A percentile compares a stretch with the other conserved stretches of the same genome.
Conservation (phyloP, 2,888 invertebrate species). For the Andrena chrysosceles region DNA sequence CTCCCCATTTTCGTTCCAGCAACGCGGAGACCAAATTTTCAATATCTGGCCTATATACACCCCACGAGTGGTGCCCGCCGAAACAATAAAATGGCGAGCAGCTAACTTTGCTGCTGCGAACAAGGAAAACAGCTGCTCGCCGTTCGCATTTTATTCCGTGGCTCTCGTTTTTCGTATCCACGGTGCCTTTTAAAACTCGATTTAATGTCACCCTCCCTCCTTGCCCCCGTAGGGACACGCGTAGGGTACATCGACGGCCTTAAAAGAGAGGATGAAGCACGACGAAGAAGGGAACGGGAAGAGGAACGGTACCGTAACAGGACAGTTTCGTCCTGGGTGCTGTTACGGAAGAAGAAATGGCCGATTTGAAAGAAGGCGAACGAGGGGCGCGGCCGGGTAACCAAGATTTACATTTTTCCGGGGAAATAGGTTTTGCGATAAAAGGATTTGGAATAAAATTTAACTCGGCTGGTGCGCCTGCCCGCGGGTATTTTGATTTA, state of each 20-base stretch:
- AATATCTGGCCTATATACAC: not conserved
- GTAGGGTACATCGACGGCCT: slow-evolving; percentile 1
- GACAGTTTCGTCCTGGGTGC: slow-evolving; percentile 63
- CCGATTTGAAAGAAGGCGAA: slow-evolving; percentile 60
- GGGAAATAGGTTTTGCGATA: slow-evolving; percentile 81
- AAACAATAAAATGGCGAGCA: slow-evolving; percentile 23
- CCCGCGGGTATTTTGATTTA: slow-evolving; percentile 81
- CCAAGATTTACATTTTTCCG: slow-evolving; percentile 80
- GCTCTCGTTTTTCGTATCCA: slow-evolving; percentile 23
- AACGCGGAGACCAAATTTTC: not conserved
- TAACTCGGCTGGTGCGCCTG: slow-evolving; percentile 69
- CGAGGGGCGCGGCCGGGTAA: slow-evolving; percentile 63
- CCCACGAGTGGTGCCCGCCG: slow-evolving; percentile 2
- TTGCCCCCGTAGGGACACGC: not conserved
- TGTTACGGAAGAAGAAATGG: slow-evolving; percentile 65
- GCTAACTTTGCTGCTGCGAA: slow-evolving; percentile 19
- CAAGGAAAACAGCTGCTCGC: slow-evolving; percentile 21
- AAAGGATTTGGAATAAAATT: slow-evolving; percentile 83
- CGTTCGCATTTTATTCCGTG: slow-evolving; percentile 21
- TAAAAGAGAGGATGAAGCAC: slow-evolving; percentile 24
- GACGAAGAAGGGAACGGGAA: not conserved
- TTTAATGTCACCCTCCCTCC: slow-evolving; percentile 11
- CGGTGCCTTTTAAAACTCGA: slow-evolving; percentile 22
- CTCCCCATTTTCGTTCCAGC: not conserved
- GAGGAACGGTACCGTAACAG: slow-evolving; percentile 47